Percentiles rank a stretch among this genome's conserved stretches.
These are phyloP conservation scores for Tetrax tetrax DNA, from an alignment of 2,113 vertebrate genomes.

Conservation along the genomic window DNA sequence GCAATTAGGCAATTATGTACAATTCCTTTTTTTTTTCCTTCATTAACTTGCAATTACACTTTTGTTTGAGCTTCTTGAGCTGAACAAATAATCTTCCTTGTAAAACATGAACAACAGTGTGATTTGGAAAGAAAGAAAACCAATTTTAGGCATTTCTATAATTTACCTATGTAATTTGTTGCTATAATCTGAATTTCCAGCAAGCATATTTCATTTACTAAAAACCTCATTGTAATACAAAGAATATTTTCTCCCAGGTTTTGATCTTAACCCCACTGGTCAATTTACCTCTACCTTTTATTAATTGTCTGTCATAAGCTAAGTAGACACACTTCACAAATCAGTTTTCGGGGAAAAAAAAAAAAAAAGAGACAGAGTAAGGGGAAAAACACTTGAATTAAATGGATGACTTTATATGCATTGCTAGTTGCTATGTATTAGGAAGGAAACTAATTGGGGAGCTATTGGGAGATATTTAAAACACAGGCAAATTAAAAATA, in stretches of 20 bases:
- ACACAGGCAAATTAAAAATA: slow-evolving; percentile 1
- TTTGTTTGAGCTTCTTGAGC: background rate
- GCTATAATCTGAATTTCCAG: background rate
- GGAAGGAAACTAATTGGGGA: background rate
- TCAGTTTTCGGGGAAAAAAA: background rate
- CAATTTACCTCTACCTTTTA: background rate
- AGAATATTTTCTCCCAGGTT: background rate
- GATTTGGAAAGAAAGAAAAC: background rate
- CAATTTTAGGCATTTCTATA: background rate
- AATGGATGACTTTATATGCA: background rate
- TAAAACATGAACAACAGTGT: background rate
- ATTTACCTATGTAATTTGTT: background rate
- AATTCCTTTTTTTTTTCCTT: background rate
- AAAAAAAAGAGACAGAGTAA: background rate
- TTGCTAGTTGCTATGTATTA: background rate
- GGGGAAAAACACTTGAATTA: background rate
- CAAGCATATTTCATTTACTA: background rate
- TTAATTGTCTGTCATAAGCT: background rate
- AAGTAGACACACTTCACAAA: background rate
- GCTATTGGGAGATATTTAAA: slow-evolving; percentile 33
- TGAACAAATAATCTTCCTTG: background rate
- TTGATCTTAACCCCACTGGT: background rate
- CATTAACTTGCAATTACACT: background rate
- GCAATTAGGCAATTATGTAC: background rate
- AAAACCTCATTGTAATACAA: background rate